Evolutionary conservation across 2,888 invertebrate genomes (phyloP), one percentile per base, ranked within the genome.

Genomic region (Teinopalpus imperialis): DNA sequence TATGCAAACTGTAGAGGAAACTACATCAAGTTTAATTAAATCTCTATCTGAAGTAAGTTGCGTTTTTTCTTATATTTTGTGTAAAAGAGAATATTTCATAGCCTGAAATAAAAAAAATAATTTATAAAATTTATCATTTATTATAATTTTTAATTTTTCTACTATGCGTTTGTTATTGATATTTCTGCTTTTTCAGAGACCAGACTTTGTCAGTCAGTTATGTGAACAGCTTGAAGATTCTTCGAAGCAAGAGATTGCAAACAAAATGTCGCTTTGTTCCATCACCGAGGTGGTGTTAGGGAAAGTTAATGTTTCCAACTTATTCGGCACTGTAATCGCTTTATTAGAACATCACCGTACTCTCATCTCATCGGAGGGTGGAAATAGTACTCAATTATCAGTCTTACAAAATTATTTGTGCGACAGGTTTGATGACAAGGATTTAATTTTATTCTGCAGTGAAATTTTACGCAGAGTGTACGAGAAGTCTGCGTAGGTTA

Each of bases 401-500:
- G 64, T 69, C 49, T 43, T 85, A 35, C 61, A 59, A 53, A 63
- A 79, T 37, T 71, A 66, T 53, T 51, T 85, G 8, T 60, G 54
- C 48, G 54, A 73, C 9, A 77, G 59, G 43, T 81, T 75, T 56
- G 64, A 63, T 18, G 48, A 59, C 18, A 74, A 61, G 54, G 71
- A 78, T 42, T 66, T 83, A 36, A 61, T 77, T 37, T 51, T 74
- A 43, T 69, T 81, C 36, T 80, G 83, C 63, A 75, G 71, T 60
- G 54, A 76, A 5, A 44, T 85, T 34, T 57, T 85, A 35, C 67
- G 66, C 34, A 69, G 64, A 42, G 51, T 74, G 10, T 60, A 74
- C 49, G 63, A 74, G 16, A 76, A 69, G 46, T 51, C 61, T 24
- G 30, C 49, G 6, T 66, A 61, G 46, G 8, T 20, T 32, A 39